Evolutionary conservation across 2,888 invertebrate genomes (phyloP).

Genomic region (Sericinus montela): DNA sequence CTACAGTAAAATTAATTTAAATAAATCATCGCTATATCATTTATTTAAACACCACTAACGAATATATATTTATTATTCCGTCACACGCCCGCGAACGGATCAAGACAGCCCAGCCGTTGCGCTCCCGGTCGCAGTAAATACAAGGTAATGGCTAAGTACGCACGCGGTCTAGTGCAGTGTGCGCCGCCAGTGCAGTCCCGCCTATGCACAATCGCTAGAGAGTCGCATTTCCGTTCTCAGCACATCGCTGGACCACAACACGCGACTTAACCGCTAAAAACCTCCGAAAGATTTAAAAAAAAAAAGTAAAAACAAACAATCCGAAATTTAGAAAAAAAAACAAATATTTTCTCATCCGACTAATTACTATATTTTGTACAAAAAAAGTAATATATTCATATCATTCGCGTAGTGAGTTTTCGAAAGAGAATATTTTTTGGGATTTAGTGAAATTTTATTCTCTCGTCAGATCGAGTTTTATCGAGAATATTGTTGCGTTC

Average conservation of each 20-base stretch:
- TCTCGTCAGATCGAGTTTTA: slow-evolving; percentile 30
- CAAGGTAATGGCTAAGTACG: slow-evolving; percentile 80
- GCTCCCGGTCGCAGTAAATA: slow-evolving; percentile 71
- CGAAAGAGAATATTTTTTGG: slow-evolving; percentile 50
- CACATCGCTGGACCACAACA: slow-evolving; percentile 59
- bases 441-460: slow-evolving; percentile 58
- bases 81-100: slow-evolving; percentile 48
- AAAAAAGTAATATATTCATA: slow-evolving; percentile 63
- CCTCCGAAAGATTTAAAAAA: no score
- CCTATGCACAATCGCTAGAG: slow-evolving; percentile 76
- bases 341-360: slow-evolving; percentile 60
- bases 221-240: slow-evolving; percentile 71
- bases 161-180: slow-evolving; percentile 77
- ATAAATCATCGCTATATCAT: no score
- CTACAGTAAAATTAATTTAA: no score
- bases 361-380: slow-evolving; percentile 67
- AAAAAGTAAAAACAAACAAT: slow-evolving; percentile 43
- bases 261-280: slow-evolving; percentile 70
- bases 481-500: slow-evolving; percentile 22
- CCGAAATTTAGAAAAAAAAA: slow-evolving; percentile 39
- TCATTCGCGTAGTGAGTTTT: slow-evolving; percentile 56
- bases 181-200: slow-evolving; percentile 78
- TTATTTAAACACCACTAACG: no score
- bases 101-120: slow-evolving; percentile 45
- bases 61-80: no score